Base-by-base conservation (phyloP, 2,113 vertebrate genomes). In the Chrysemys picta region DNA sequence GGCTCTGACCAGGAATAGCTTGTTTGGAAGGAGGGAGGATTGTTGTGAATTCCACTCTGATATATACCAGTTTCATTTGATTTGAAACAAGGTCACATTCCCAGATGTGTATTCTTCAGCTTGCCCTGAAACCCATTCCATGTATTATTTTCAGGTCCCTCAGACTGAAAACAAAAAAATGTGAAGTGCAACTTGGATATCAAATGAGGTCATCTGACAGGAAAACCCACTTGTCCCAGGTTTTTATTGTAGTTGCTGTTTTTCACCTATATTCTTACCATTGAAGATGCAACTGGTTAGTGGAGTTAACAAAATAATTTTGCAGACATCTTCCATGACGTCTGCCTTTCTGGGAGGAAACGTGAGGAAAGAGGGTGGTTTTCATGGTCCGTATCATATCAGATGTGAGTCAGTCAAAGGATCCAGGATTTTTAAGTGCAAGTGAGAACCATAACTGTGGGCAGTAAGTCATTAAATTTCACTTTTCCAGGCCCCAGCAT, bases 1-100 rank as follows among this genome's bases (percentile, higher is more conserved):
- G 42, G 88, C 92, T 95, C 81, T 81, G 69, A 91, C 87, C 56
- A 95, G 89, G 85, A 94, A 92, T 95, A 94, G 91, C 95, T 85
- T 95, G 90, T 95, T 94, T 85, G 80, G 83, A 81, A 89, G 80
- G 49, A 82, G 81, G 72, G 56, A 89, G 90, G 24, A 49, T 86
- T 91, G 8, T 91, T 94, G 86, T 38, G 24, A 52, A 96, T 96
- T 96, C 90, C n/a, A 8, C 2, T 92, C 87, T 92, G 93, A 92
- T 94, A 95, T 94, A 86, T 42, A 1, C 0, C 80, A 38, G 86
- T 93, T 89, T 93, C 45, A 75, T 42, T 75, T 42, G 4, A n/a
- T 75, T 24, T 38, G 69, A 75, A 75, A 42, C 69, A 42, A 22
- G 69, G 57, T 19, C 47, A 45, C 65, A 1, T 89, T 56, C 57